Evolutionary conservation across 2,113 vertebrate genomes (phyloP).

Genomic region (Callionymus lyra): DNA sequence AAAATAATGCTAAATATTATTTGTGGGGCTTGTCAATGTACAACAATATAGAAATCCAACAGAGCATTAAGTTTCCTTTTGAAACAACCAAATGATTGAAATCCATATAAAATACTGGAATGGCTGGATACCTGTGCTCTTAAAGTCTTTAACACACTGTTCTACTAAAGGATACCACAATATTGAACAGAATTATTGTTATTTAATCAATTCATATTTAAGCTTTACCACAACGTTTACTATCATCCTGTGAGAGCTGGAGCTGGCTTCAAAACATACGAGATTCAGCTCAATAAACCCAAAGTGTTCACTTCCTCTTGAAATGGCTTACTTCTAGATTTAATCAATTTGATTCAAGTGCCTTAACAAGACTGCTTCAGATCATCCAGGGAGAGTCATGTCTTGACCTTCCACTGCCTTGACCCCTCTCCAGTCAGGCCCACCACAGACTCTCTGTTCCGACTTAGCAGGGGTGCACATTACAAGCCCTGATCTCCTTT

Average conservation of each 20-base stretch:
- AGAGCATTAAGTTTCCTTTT: slow-evolving; percentile 44
- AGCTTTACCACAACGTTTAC: slow-evolving; percentile 69
- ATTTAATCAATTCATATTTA: slow-evolving; percentile 52
- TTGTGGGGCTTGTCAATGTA: slow-evolving; percentile 12
- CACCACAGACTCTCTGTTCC: slow-evolving; percentile 5
- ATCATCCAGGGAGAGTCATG: slow-evolving; percentile 34
- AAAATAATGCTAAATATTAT: no score
- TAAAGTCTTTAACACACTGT: slow-evolving; percentile 58
- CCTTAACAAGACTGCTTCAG: slow-evolving; percentile 59
- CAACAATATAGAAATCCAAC: slow-evolving; percentile 56
- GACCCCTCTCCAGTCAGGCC: slow-evolving; percentile 7
- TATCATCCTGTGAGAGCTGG: slow-evolving; percentile 65
- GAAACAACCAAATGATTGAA: slow-evolving; percentile 53
- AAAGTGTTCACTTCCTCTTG: background rate
- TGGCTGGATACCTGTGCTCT: slow-evolving; percentile 73
- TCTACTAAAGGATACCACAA: slow-evolving; percentile 56
- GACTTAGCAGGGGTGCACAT: slow-evolving; percentile 90
- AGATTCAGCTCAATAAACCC: slow-evolving; percentile 29
- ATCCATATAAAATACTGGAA: slow-evolving; percentile 72
- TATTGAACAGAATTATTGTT: slow-evolving; percentile 53
- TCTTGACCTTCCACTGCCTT: slow-evolving; percentile 11
- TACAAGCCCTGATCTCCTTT: slow-evolving; percentile 95
- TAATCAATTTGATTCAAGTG: slow-evolving; percentile 10
- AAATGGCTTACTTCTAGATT: background rate
- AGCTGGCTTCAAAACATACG: slow-evolving; percentile 53